phyloP scores from a whole-genome alignment of 2,888 invertebrate genomes.

The Balanococcus diminutus region DNA sequence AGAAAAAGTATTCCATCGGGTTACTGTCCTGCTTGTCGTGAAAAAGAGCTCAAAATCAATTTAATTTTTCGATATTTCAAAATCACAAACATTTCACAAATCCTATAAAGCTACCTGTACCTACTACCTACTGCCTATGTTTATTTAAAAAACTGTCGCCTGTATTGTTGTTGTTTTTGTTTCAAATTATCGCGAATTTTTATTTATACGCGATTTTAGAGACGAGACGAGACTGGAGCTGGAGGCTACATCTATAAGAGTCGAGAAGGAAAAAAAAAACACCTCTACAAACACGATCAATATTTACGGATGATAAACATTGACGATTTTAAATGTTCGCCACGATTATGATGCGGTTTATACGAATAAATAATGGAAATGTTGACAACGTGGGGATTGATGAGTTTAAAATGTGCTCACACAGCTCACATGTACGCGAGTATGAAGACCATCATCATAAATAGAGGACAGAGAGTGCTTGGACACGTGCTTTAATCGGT shows the following conservation, averaged over 20 bases:
- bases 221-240: too few species aligned
- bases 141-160: too few species aligned
- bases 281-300: neutral
- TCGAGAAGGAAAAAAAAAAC: neutral
- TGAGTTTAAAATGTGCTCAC: constrained; percentile 29
- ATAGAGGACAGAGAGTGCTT: neutral
- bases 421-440: neutral
- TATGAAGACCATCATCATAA: neutral
- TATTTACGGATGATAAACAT: constrained; percentile 2
- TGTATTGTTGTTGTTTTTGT: too few species aligned
- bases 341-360: neutral
- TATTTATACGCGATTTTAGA: neutral
- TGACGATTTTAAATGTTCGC: constrained; percentile 1
- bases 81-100: too few species aligned
- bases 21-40: too few species aligned
- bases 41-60: too few species aligned
- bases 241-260: too few species aligned
- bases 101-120: too few species aligned
- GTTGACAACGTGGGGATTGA: constrained; percentile 25
- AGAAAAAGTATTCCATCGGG: too few species aligned
- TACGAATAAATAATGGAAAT: constrained; percentile 16
- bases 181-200: neutral
- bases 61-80: too few species aligned
- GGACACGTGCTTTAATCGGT: constrained; percentile 27
- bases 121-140: too few species aligned